phyloP scores from a whole-genome alignment of 2,113 vertebrate species.

The Ophthalmolycus amberensis region DNA sequence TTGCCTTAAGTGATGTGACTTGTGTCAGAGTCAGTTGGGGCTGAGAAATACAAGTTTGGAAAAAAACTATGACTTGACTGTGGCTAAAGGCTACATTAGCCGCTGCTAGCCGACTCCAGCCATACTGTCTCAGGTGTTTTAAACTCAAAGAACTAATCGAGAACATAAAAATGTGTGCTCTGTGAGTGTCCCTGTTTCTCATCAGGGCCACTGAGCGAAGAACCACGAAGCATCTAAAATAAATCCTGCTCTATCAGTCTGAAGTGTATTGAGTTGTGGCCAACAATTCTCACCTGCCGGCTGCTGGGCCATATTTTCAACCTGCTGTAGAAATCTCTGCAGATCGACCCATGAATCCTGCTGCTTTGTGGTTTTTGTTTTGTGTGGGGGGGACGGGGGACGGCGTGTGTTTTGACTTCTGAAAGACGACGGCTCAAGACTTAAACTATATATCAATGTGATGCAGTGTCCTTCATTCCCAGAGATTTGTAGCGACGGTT shows the following conservation, averaged over 20 bases:
- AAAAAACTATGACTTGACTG: no score
- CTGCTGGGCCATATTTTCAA: conserved; percentile 53
- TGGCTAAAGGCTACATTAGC: not conserved
- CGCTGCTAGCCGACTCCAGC: not conserved
- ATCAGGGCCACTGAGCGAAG: conserved; percentile 33
- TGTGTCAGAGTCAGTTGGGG: not conserved
- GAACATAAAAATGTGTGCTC: not conserved
- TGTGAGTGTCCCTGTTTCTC: not conserved
- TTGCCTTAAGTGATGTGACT: not conserved
- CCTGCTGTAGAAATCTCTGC: conserved; percentile 42
- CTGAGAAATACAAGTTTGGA: not conserved
- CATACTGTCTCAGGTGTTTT: not conserved
- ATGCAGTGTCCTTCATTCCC: conserved; percentile 42
- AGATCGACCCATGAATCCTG: conserved; percentile 45
- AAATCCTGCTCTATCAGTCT: conserved; percentile 41
- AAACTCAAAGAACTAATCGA: not conserved
- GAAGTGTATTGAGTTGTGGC: conserved; percentile 50
- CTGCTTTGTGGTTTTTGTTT: conserved; percentile 27
- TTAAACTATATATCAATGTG: conserved; percentile 15
- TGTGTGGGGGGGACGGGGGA: not conserved
- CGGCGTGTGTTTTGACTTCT: conserved; percentile 10
- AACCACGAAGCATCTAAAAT: conserved; percentile 58
- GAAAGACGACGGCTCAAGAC: not conserved
- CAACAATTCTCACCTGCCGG: conserved; percentile 26
- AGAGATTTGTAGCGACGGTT: conserved; percentile 33